Percentiles rank a stretch among this genome's conserved stretches.
Conservation (phyloP, 2,888 invertebrate species). For the Phlogophora meticulosa region DNA sequence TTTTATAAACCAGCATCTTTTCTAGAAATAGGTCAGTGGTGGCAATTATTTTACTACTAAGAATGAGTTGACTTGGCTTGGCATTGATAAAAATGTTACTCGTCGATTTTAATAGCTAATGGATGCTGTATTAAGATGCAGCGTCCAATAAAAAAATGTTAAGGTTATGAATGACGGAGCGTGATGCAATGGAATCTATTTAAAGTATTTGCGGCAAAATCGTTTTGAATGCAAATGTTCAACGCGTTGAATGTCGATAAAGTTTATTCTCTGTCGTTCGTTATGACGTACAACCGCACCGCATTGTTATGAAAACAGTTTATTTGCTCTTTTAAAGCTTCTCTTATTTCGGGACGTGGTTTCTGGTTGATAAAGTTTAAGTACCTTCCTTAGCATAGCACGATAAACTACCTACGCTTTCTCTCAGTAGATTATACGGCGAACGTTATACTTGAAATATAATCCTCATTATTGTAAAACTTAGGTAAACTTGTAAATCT, state of each 20-base stretch:
- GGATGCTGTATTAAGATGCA: conserved; percentile 7
- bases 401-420: conserved; percentile 9
- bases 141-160: conserved; percentile 11
- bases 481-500: conserved; percentile 10
- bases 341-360: conserved; percentile 19
- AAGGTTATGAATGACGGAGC: conserved; percentile 14
- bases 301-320: conserved; percentile 65
- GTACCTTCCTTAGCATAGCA: conserved; percentile 12
- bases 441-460: conserved; percentile 12
- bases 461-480: conserved; percentile 15
- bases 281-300: conserved; percentile 43
- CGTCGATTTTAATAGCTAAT: conserved; percentile 10
- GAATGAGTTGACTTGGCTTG: background rate
- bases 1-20: conserved; percentile 28
- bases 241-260: conserved; percentile 62
- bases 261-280: conserved; percentile 62
- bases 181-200: conserved; percentile 37
- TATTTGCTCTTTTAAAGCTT: conserved; percentile 47
- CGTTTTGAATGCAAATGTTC: conserved; percentile 42
- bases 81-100: conserved; percentile 18
- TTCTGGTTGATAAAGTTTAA: conserved; percentile 5
- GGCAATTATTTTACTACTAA: conserved; percentile 21
- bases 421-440: conserved; percentile 10
- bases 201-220: conserved; percentile 37
- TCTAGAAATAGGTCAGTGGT: conserved; percentile 29